Percentiles rank a stretch among this genome's conserved stretches.
phyloP scores from a whole-genome alignment of 1,140 invertebrate species.

The Eurosta solidaginis region DNA sequence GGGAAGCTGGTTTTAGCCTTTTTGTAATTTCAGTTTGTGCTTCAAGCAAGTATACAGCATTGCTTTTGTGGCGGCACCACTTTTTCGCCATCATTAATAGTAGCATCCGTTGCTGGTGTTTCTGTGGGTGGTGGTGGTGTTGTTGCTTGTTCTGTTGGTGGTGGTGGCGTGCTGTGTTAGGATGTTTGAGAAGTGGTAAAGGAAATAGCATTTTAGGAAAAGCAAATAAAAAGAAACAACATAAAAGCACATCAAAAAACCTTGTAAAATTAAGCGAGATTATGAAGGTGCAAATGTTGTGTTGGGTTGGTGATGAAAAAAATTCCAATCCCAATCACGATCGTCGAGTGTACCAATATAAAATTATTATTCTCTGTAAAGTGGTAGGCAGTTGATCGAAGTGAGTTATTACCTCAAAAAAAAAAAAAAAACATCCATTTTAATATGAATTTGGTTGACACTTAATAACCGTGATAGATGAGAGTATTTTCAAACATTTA shows the following conservation, averaged over 20 bases:
- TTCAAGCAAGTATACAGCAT: background rate
- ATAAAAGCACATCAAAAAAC: background rate
- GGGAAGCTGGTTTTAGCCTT: background rate
- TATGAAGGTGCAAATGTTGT: too few relatives aligned
- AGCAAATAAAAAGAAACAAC: background rate
- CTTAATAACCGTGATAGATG: too few relatives aligned
- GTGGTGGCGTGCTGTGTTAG: slow-evolving; percentile 4
- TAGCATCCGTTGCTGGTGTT: background rate
- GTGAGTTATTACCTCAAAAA: too few relatives aligned
- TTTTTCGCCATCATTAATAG: background rate
- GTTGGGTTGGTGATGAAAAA: too few relatives aligned
- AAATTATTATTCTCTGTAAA: too few relatives aligned
- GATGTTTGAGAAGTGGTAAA: background rate
- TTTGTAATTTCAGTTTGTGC: background rate
- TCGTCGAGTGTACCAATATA: too few relatives aligned
- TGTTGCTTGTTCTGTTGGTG: background rate
- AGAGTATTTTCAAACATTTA: too few relatives aligned
- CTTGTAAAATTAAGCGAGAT: too few relatives aligned
- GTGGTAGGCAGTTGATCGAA: too few relatives aligned
- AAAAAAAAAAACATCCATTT: too few relatives aligned
- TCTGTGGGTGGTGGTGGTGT: background rate
- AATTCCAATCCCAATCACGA: too few relatives aligned
- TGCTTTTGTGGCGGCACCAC: background rate
- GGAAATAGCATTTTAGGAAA: background rate
- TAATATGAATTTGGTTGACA: too few relatives aligned